phyloP scores from a whole-genome alignment of 2,888 invertebrate genomes.

The Torymus texanus region DNA sequence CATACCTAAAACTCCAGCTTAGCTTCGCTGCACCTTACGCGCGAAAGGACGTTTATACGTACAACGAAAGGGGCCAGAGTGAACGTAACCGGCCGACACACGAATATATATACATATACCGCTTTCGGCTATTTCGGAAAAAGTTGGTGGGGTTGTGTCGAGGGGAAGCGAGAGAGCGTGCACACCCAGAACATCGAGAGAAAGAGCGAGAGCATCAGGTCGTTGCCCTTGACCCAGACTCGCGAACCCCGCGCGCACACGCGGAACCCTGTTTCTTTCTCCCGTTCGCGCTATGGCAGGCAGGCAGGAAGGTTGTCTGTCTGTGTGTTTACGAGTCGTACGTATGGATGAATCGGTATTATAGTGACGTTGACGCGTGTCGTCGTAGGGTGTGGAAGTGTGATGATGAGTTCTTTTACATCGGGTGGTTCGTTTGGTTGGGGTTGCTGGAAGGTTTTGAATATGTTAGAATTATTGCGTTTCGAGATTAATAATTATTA shows the following conservation, averaged over 20 bases:
- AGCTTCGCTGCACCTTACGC: too few species aligned
- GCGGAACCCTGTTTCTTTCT: slow-evolving; percentile 38
- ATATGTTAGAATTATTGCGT: too few species aligned
- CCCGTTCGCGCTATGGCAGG: not conserved
- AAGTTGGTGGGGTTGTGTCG: slow-evolving; percentile 33
- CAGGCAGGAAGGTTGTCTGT: not conserved
- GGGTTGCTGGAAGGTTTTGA: too few species aligned
- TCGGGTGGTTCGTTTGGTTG: too few species aligned
- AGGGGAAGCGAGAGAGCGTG: slow-evolving; percentile 49
- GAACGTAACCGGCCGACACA: not conserved
- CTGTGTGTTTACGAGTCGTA: slow-evolving; percentile 21
- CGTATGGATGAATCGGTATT: too few species aligned
- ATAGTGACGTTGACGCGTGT: too few species aligned
- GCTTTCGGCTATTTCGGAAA: not conserved
- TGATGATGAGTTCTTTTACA: too few species aligned
- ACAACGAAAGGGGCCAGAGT: not conserved
- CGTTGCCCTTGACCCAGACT: slow-evolving; percentile 73
- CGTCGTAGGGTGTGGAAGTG: too few species aligned
- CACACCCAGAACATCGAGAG: slow-evolving; percentile 45
- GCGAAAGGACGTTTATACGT: too few species aligned
- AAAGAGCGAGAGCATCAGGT: slow-evolving; percentile 63
- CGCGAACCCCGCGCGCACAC: slow-evolving; percentile 50
- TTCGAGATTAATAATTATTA: too few species aligned
- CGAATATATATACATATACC: not conserved
- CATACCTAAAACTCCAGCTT: too few species aligned